phyloP scores from a whole-genome alignment of 2,113 vertebrate genomes.

The Raja brachyura region DNA sequence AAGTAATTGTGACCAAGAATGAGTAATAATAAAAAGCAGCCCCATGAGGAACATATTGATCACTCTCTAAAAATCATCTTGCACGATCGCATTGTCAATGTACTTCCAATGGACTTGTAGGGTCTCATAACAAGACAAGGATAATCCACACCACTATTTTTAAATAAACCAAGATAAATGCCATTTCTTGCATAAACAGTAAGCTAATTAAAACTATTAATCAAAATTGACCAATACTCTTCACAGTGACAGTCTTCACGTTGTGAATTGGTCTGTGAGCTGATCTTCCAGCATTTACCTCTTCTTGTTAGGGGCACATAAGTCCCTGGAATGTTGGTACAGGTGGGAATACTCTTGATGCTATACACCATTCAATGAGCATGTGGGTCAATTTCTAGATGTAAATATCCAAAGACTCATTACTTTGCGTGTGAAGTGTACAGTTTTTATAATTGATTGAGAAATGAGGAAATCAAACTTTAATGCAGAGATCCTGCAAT shows the following conservation, averaged over 20 bases:
- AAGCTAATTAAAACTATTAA: background rate
- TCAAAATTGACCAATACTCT: background rate
- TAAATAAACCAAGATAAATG: background rate
- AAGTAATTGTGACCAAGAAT: background rate
- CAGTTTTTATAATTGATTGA: background rate
- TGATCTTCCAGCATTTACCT: too few relatives aligned
- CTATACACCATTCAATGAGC: background rate
- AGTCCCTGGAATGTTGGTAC: too few relatives aligned
- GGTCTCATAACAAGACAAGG: background rate
- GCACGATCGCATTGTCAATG: background rate
- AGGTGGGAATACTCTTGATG: background rate
- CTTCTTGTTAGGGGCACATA: too few relatives aligned
- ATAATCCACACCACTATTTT: background rate
- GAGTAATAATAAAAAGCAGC: background rate
- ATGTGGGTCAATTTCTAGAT: background rate
- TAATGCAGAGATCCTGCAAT: background rate
- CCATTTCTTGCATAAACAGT: background rate
- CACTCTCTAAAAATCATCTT: background rate
- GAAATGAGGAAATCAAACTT: background rate
- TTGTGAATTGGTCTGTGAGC: too few relatives aligned
- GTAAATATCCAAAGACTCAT: background rate
- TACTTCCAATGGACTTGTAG: background rate
- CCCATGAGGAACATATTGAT: background rate
- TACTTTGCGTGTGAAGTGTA: background rate
- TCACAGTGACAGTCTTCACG: too few relatives aligned